Evolutionary conservation across 1,140 invertebrate genomes (phyloP).

Genomic region (Wiebesia pumilae): DNA sequence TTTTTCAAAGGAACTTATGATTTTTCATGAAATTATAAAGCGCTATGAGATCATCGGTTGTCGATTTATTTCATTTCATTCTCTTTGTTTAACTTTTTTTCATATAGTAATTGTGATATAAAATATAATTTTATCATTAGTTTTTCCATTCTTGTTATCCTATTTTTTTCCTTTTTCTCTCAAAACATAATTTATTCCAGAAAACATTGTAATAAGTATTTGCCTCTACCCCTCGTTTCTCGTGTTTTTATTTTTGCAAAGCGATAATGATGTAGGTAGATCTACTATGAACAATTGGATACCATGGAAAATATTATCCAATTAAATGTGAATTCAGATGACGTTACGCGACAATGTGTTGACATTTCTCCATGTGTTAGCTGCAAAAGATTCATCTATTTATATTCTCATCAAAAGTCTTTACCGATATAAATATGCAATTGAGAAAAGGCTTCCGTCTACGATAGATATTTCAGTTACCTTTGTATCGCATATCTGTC

Average conservation of each 20-base stretch:
- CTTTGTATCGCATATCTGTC: conserved; percentile 83
- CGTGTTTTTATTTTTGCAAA: neutral
- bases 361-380: conserved; percentile 72
- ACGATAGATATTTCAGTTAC: conserved; percentile 65
- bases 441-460: neutral
- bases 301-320: neutral
- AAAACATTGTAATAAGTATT: neutral
- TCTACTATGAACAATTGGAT: neutral
- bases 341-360: conserved; percentile 66
- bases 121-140: conserved; percentile 48
- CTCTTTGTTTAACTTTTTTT: neutral
- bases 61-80: neutral
- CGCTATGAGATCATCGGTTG: conserved; percentile 1
- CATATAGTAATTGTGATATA: conserved; percentile 26
- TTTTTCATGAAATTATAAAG: conserved; percentile 25
- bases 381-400: conserved; percentile 71
- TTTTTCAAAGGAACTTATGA: conserved; percentile 31
- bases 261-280: neutral
- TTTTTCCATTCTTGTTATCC: conserved; percentile 44
- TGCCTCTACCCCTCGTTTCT: neutral
- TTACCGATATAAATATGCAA: neutral
- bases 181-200: neutral
- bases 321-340: conserved; percentile 59
- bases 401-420: conserved; percentile 62
- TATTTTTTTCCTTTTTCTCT: neutral